Conservation (phyloP, 2,797 vertebrate species). For the Poeciliopsis presidionis region DNA sequence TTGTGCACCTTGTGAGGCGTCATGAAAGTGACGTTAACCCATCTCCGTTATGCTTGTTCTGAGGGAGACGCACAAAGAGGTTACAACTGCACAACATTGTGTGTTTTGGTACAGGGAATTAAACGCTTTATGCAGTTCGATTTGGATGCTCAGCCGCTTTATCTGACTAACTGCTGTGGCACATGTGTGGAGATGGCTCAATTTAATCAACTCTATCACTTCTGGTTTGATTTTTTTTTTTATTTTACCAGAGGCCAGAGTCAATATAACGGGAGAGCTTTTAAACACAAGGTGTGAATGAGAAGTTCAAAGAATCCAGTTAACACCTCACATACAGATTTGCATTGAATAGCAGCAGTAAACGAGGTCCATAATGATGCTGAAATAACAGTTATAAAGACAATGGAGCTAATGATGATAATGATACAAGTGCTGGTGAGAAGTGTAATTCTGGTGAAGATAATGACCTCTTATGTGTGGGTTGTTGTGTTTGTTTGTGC, state of each 20-base stretch:
- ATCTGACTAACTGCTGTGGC: not conserved
- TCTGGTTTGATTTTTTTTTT: not conserved
- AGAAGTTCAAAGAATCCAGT: not conserved
- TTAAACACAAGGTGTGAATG: constrained; percentile 8
- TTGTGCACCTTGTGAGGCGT: not conserved
- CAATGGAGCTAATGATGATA: constrained; percentile 28
- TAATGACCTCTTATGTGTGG: constrained; percentile 58
- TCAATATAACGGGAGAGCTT: constrained; percentile 5
- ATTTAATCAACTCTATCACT: not conserved
- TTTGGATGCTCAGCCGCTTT: not conserved
- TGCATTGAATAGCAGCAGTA: not conserved
- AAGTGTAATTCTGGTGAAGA: constrained; percentile 38
- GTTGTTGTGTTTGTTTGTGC: constrained; percentile 59
- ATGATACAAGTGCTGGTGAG: constrained; percentile 13
- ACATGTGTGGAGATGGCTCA: not conserved
- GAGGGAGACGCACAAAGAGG: not conserved
- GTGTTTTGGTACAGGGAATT: constrained; percentile 1
- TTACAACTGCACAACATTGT: not conserved
- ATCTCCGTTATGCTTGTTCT: not conserved
- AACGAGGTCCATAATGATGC: constrained; percentile 1
- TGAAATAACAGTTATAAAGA: constrained; percentile 20
- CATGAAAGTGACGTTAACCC: not conserved
- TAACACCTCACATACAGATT: not conserved
- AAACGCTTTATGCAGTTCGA: not conserved
- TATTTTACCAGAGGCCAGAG: constrained; percentile 4